Evolutionary conservation across 2,888 invertebrate species (phyloP).

Genomic region (Cerceris rybyensis): DNA sequence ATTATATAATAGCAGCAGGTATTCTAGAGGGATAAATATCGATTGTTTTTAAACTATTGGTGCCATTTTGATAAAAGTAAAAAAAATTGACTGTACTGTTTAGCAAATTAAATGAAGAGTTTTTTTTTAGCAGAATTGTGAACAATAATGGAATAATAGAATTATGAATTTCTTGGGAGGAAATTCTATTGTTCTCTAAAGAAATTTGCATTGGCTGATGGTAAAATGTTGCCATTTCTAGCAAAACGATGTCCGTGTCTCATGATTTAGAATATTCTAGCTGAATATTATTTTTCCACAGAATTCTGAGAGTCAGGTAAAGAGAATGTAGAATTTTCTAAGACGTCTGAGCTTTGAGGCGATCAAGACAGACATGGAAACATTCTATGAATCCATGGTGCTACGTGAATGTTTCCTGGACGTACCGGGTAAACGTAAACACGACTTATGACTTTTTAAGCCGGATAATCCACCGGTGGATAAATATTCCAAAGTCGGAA

Average conservation of each 20-base stretch:
- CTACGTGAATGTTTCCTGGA: conserved; percentile 14
- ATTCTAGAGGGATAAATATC: no score
- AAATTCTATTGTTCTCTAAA: no score
- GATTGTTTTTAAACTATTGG: no score
- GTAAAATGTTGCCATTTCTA: no score
- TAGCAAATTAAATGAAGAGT: no score
- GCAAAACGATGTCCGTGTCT: no score
- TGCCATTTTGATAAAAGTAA: no score
- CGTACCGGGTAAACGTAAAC: conserved; percentile 48
- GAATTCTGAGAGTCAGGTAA: conserved; percentile 11
- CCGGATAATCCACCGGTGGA: conserved; percentile 69
- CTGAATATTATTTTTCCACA: conserved; percentile 25
- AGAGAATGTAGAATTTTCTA: background rate
- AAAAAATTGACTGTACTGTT: no score
- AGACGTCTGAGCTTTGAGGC: background rate
- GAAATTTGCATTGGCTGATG: no score
- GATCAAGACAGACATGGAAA: background rate
- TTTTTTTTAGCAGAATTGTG: background rate
- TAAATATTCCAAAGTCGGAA: conserved; percentile 50
- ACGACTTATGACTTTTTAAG: conserved; percentile 70
- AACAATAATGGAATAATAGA: background rate
- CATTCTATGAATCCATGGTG: background rate
- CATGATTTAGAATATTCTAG: background rate
- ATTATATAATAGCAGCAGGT: no score
- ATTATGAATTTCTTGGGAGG: no score